Evolutionary conservation across 1,140 invertebrate species (phyloP).

Genomic region (Rhopalosiphum maidis): DNA sequence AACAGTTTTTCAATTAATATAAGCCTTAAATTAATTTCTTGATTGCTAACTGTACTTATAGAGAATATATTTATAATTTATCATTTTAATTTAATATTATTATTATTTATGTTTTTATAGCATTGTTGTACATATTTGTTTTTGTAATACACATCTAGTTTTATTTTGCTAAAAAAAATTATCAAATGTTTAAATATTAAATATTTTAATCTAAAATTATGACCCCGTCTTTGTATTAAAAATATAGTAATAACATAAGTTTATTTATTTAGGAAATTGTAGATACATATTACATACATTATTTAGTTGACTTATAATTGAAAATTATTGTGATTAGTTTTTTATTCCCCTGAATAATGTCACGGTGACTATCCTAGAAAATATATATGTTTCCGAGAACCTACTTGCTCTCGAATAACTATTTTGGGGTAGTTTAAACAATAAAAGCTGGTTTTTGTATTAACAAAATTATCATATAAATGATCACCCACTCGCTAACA

Average conservation of each 20-base stretch:
- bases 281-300: neutral
- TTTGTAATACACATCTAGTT: neutral
- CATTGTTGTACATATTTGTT: neutral
- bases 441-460: constrained; percentile 9
- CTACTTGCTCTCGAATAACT: neutral
- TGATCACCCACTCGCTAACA: neutral
- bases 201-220: neutral
- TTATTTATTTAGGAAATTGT: neutral
- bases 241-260: neutral
- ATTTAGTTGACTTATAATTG: neutral
- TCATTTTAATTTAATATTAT: neutral
- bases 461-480: neutral
- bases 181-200: neutral
- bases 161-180: neutral
- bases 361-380: neutral
- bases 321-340: neutral
- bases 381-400: neutral
- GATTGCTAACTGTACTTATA: neutral
- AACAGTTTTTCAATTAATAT: neutral
- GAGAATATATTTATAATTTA: neutral
- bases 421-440: neutral
- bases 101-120: neutral
- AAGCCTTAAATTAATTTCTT: neutral
- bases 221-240: neutral
- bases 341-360: neutral